Conservation (phyloP, 92 coral and sea anemone genomes). For the Heliopora coerulea region DNA sequence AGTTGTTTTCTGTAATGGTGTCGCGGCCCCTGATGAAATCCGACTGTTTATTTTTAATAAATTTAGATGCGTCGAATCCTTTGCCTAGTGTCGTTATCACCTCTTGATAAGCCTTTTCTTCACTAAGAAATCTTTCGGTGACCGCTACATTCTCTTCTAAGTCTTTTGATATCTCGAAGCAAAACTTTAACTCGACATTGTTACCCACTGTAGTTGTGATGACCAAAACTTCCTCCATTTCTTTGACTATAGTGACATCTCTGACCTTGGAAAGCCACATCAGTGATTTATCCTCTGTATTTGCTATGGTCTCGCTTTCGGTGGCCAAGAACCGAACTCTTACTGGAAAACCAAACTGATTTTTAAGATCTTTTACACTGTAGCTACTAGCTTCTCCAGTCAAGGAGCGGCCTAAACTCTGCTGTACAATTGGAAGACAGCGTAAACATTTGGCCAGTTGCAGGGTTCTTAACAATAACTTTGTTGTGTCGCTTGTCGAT, state of each 20-base stretch:
- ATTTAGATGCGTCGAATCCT: conserved; percentile 42
- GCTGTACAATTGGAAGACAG: not conserved
- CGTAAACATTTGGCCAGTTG: not conserved
- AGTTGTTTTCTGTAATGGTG: too few species aligned
- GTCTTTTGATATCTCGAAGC: conserved; percentile 53
- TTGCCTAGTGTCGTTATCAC: conserved; percentile 14
- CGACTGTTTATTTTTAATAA: conserved; percentile 79
- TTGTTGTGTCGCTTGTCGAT: not conserved
- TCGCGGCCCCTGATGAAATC: conserved; percentile 48
- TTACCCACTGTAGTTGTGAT: not conserved
- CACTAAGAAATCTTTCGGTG: conserved; percentile 78
- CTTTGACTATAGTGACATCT: not conserved
- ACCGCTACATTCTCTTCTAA: conserved; percentile 74
- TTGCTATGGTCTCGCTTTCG: not conserved
- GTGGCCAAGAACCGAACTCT: conserved; percentile 3
- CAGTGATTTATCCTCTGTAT: not conserved
- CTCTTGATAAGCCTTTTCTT: conserved; percentile 70
- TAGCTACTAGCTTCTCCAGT: conserved; percentile 2
- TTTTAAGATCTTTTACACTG: not conserved
- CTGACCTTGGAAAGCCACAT: not conserved
- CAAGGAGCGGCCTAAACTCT: conserved; percentile 1
- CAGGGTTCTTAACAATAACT: not conserved
- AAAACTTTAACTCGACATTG: not conserved
- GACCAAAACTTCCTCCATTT: not conserved
- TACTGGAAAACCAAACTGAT: conserved; percentile 13